Evolutionary conservation across 2,888 invertebrate genomes (phyloP).

Genomic region (Diachrysia chrysitis): DNA sequence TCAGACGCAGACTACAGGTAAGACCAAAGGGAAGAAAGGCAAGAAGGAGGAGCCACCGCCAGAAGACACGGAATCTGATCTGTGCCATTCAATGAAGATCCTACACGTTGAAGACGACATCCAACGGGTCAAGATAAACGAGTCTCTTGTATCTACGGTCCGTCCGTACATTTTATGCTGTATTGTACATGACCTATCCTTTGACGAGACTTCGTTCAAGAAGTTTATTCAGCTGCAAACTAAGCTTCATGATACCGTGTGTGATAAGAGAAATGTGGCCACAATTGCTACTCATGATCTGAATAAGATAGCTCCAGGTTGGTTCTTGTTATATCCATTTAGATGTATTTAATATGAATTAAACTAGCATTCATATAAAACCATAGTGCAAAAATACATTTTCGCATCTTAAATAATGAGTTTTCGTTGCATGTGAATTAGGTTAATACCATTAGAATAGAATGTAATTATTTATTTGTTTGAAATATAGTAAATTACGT

Average conservation of each 20-base stretch:
- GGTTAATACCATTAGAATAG: too few relatives aligned
- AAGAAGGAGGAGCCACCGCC: conserved; percentile 79
- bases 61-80: conserved; percentile 71
- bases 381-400: too few relatives aligned
- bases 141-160: conserved; percentile 89
- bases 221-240: conserved; percentile 95
- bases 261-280: conserved; percentile 93
- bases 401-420: too few relatives aligned
- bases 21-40: conserved; percentile 78
- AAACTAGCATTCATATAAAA: too few relatives aligned
- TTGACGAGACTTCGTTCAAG: conserved; percentile 91
- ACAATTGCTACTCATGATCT: conserved; percentile 96
- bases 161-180: conserved; percentile 93
- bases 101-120: conserved; percentile 86
- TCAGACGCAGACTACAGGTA: conserved; percentile 66
- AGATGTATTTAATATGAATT: neutral
- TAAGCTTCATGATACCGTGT: conserved; percentile 92
- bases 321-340: conserved; percentile 35
- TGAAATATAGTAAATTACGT: too few relatives aligned
- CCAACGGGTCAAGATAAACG: conserved; percentile 85
- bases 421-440: too few relatives aligned
- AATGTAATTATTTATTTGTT: too few relatives aligned
- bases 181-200: conserved; percentile 90
- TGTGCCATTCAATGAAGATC: conserved; percentile 81
- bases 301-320: conserved; percentile 89